Base-by-base conservation (phyloP, 2,888 invertebrate genomes). In the Lasioglossum figueresi region DNA sequence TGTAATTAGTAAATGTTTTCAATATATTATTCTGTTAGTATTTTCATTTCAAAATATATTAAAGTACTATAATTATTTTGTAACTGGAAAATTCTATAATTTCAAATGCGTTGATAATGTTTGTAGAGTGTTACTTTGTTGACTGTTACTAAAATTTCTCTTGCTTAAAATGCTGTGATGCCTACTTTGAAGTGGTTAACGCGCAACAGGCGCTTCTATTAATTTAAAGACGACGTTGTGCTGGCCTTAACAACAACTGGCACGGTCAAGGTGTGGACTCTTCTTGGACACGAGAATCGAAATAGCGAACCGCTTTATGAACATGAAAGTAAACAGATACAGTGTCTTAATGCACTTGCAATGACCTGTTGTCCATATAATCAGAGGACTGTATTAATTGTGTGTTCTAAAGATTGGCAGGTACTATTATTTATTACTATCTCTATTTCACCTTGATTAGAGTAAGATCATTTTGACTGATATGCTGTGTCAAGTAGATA, bases 351-450 rank as follows among this genome's bases (percentile, higher is more conserved):
- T 95, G 99, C 99, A 0, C 96, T 99, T 70, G 98, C 98, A 0
- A 96, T 99, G 94, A 98, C 98, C 91, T 99, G 99, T 93, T 99
- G 99, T 94, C 97, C 98, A 0, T 98, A 98, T 95, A 99, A 99
- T 95, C 99, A 99, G 93, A 96, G 99, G 76, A 99, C 99, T 0
- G 99, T 99, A 45, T 96, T 99, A 19, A 98, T 99, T 76, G 99
- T 99, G 1, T 99, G 99, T 94, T 98, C 99, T 0, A 99, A 99
- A 94, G 98, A 98, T 95, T 99, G 99, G 97, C 99, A 99, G 96
- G 97, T 98, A 88, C 71, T 80, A 79, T 37, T 45, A n/a, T 14
- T 27, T 74, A 31, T 31, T 63, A 63, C 31, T 19, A 59, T 70
- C 48, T 74, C n/a, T 76, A 56, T 59, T 19, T 19, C 34, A 16